These are phyloP conservation scores for Malurus melanocephalus DNA, from an alignment of 2,113 vertebrate species.

Conservation along the genomic window DNA sequence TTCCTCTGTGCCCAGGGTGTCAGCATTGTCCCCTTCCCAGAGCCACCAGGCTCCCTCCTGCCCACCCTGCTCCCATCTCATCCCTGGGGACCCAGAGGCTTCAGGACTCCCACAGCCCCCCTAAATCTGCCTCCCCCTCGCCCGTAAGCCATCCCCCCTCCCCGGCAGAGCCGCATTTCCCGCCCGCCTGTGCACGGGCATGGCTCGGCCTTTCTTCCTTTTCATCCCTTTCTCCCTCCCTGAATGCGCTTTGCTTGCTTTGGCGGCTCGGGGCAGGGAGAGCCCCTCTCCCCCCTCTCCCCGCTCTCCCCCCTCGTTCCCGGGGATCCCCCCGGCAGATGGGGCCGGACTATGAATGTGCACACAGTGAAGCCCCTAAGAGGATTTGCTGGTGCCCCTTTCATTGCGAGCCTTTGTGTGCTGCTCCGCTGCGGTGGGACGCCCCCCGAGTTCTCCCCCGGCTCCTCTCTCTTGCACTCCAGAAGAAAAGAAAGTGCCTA, in stretches of 20 bases:
- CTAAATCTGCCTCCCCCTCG: background rate
- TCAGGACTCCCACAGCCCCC: background rate
- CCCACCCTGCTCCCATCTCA: background rate
- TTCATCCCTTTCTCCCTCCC: slow-evolving; percentile 42
- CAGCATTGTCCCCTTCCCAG: background rate
- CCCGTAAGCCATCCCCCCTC: background rate
- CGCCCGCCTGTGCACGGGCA: background rate
- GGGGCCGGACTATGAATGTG: slow-evolving; percentile 50
- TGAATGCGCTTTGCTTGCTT: slow-evolving; percentile 58
- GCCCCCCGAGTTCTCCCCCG: slow-evolving; percentile 45
- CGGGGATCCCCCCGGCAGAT: slow-evolving; percentile 59
- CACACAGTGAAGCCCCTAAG: slow-evolving; percentile 58
- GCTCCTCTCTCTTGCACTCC: slow-evolving; percentile 44
- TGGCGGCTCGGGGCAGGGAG: background rate
- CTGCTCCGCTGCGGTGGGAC: slow-evolving; percentile 30
- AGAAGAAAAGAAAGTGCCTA: slow-evolving; percentile 64
- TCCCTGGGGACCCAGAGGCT: background rate
- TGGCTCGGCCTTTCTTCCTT: slow-evolving; percentile 39
- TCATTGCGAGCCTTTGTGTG: slow-evolving; percentile 56
- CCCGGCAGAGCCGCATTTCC: background rate
- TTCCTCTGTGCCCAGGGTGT: background rate
- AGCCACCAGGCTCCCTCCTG: background rate
- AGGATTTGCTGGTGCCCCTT: slow-evolving; percentile 67
- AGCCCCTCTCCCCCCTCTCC: background rate
- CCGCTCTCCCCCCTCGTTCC: background rate